phyloP scores from a whole-genome alignment of 2,888 invertebrate species.

The Harpalus rubripes region DNA sequence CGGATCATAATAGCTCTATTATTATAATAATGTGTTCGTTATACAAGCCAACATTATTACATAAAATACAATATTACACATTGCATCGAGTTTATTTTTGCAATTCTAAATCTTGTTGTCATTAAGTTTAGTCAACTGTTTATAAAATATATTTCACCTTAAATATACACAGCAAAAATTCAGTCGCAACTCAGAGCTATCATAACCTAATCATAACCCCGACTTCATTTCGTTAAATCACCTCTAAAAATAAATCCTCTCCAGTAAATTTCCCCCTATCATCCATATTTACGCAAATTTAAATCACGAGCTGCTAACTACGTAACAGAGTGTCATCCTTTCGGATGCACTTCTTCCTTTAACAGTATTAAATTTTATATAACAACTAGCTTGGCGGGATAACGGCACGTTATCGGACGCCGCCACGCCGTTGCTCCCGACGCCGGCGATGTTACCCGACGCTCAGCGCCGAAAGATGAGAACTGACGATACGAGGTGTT shows the following conservation, averaged over 20 bases:
- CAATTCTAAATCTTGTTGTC: too few species aligned
- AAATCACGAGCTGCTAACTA: slow-evolving; percentile 14
- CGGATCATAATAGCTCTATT: too few species aligned
- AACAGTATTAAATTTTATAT: slow-evolving; percentile 55
- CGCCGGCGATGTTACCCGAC: slow-evolving; percentile 22
- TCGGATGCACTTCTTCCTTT: slow-evolving; percentile 35
- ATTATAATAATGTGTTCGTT: too few species aligned
- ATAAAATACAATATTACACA: too few species aligned
- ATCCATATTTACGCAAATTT: slow-evolving; percentile 19
- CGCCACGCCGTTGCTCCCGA: neutral
- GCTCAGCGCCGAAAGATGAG: slow-evolving; percentile 46
- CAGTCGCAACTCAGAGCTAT: neutral
- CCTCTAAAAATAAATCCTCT: slow-evolving; percentile 18
- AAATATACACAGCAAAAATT: neutral
- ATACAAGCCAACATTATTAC: too few species aligned
- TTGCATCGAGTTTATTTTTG: too few species aligned
- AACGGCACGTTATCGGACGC: slow-evolving; percentile 30
- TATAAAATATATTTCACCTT: neutral
- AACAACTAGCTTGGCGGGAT: slow-evolving; percentile 32
- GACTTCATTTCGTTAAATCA: neutral
- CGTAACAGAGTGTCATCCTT: slow-evolving; percentile 46
- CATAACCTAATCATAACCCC: neutral
- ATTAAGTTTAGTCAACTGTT: too few species aligned
- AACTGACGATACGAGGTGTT: slow-evolving; percentile 53
- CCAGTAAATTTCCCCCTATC: slow-evolving; percentile 4